phyloP scores from a whole-genome alignment of 2,888 invertebrate species.

The Stenotaenia linearis region DNA sequence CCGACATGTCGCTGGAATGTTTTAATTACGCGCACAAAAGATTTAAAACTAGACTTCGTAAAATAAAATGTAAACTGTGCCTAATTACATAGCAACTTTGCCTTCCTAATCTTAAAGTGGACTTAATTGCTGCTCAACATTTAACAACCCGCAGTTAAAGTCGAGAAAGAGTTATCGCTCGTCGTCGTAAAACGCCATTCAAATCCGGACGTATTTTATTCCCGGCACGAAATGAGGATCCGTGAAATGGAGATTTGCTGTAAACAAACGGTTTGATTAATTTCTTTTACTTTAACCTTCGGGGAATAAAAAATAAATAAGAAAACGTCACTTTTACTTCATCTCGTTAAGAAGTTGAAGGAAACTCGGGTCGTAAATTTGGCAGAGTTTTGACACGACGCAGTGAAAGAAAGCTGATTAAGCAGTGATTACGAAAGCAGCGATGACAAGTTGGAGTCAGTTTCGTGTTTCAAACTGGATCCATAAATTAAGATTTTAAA shows the following conservation, averaged over 20 bases:
- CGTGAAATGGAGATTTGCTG: not conserved
- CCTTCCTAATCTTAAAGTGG: not conserved
- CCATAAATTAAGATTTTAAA: not conserved
- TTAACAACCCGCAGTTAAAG: not conserved
- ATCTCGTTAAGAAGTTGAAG: not conserved
- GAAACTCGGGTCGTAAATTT: not conserved
- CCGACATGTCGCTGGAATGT: not conserved
- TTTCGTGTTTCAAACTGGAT: constrained; percentile 2
- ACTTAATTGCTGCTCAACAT: not conserved
- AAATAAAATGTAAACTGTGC: not conserved
- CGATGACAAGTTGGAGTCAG: not conserved
- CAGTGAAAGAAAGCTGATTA: not conserved
- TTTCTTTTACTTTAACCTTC: not conserved
- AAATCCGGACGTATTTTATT: not conserved
- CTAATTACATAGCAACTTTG: constrained; percentile 3
- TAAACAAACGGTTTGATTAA: not conserved
- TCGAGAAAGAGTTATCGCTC: not conserved
- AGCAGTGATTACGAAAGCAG: constrained; percentile 24
- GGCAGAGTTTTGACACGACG: not conserved
- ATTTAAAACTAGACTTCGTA: not conserved
- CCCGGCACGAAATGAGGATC: not conserved
- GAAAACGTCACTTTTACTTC: not conserved
- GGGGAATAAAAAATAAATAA: not conserved
- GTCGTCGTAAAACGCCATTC: not conserved
- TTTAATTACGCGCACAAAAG: not conserved